Evolutionary conservation across 2,113 vertebrate species (phyloP), one percentile per base, ranked within the genome.

Genomic region (Leiothrix lutea): DNA sequence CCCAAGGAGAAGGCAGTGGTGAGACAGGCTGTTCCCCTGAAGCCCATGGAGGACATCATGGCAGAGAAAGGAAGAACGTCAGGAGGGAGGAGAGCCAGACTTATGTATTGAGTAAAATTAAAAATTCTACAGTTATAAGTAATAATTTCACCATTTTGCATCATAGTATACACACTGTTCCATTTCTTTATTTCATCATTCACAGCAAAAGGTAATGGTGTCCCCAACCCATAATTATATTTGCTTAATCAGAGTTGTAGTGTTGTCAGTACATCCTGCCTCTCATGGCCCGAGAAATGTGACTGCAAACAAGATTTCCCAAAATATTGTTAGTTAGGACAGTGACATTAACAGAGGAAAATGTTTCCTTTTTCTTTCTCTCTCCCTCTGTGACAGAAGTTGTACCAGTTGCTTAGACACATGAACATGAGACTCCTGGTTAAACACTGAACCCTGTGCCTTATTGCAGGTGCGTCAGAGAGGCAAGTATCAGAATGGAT

Each of bases 1-100:
- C 8, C 8, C 0, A 0, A 26, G 29, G 18, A 38, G 19, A 45
- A 84, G 20, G 25, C 0, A 0, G 7, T 8, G 14, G 11, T 36
- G 7, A 9, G 11, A 2, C 5, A 58, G 21, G 9, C 3, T 62
- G 8, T 4, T 23, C 2, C 20, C 4, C 6, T 36, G 11, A n/a
- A 64, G 28, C 38, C 5, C 3, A 0, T 8, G 12, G 40, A 61
- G 2, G 7, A 38, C 4, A 24, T 17, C 3, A 38, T 6, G 6
- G 5, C 6, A 18, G 13, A 64, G 26, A 69, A 64, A 48, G 3
- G 38, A 73, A 54, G 65, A 26, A 2, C 8, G 6, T 21, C 12
- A 51, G 31, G 9, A 86, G 14, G 48, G 84, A 78, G 20, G 8
- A 78, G 6, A 64, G 2, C 2, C 11, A 69, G 69, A 42, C 6